Base-by-base conservation (phyloP, 1,140 invertebrate species). In the Lepidurus arcticus region DNA sequence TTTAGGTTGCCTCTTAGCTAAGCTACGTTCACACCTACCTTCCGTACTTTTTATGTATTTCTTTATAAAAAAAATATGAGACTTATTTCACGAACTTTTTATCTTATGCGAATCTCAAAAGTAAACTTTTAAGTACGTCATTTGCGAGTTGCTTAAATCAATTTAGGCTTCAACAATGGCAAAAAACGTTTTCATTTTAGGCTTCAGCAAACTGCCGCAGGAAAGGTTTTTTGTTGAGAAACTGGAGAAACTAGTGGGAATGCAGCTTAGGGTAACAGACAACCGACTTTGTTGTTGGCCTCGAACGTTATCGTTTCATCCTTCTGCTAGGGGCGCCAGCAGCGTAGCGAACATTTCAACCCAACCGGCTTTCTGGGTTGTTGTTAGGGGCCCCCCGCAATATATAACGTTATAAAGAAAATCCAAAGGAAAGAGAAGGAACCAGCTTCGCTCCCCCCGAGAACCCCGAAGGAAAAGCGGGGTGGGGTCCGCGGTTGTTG, bases 341-440 rank as follows among this genome's bases (percentile, higher is more conserved):
- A 65, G 53, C 8, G 53, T 21, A 65, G 53, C 53, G 53, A 65
- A 13, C 53, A 65, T 65, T 65, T n/a, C 53, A 7, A 16, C 21
- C 53, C 45, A 11, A 16, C 45, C 16, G 10, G 10, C 21, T 16
- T 65, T 65, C 6, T 65, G 53, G 53, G 53, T 65, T 65, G 53
- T 65, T 65, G 53, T 65, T 65, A 21, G 53, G 53, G 53, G 9
- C 53, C 53, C 53, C 53, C 53, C 53, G 53, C 53, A 65, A 65
- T 65, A 65, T 65, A 65, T 65, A 65, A 65, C 53, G 53, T 65
- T 65, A 65, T 65, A 65, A 65, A 65, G 53, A 65, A 65, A 65
- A 65, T 13, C n/a, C 53, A 9, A 65, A 65, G 53, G 53, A 65
- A 65, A 65, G 53, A 13, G 6, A 47, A 65, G 53, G 16, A 65